These are phyloP conservation scores for Onychomys torridus DNA, from an alignment of 2,797 vertebrate genomes.

Conservation along the genomic window DNA sequence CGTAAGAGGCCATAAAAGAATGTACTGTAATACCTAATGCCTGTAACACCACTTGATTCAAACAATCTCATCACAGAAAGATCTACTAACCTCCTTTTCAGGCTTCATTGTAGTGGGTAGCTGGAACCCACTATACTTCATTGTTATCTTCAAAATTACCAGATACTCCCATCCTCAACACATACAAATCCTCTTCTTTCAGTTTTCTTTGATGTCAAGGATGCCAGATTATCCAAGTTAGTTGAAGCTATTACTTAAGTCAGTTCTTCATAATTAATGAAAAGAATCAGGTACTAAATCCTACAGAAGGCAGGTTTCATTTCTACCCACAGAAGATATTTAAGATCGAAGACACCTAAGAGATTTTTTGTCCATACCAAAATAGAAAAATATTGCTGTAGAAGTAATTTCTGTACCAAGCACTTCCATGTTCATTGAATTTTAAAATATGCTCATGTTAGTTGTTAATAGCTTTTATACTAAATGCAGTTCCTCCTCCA, in stretches of 20 bases:
- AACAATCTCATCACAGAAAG: neutral
- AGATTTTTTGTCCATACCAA: neutral
- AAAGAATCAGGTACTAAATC: neutral
- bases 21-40: neutral
- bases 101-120: neutral
- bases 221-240: neutral
- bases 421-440: neutral
- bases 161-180: neutral
- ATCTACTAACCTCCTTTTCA: neutral
- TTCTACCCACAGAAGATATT: neutral
- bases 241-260: neutral
- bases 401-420: neutral
- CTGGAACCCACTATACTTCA: neutral
- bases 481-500: neutral
- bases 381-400: constrained; percentile 9
- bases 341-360: neutral
- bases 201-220: neutral
- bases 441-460: neutral
- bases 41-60: neutral
- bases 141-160: neutral
- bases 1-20: neutral
- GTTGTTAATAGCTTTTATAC: neutral
- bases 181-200: neutral
- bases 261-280: neutral
- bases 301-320: neutral